Evolutionary conservation across 2,888 invertebrate species (phyloP), one percentile per base, ranked within the genome.

Genomic region (Orgyia antiqua): DNA sequence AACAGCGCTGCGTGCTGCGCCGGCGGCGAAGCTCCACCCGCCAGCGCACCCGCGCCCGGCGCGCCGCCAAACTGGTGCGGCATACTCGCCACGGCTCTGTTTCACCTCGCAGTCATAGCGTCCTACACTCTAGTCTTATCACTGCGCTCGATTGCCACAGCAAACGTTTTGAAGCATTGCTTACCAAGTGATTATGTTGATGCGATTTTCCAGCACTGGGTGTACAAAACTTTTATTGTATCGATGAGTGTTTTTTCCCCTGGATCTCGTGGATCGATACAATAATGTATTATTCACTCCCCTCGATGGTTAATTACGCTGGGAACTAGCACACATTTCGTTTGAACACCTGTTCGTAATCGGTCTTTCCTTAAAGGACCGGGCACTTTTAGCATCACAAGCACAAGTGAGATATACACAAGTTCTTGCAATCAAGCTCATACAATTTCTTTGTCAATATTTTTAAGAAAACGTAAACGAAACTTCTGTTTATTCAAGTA

Each of bases 1-100:
- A 91, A 92, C 50, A 84, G 74, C 59, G 86, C 86, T 59, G 80
- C 86, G 67, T 80, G 82, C 72, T 78, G 82, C 65, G 84, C 89
- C 62, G 89, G 90, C 78, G 90, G 91, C 72, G 91, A 90, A 42
- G 91, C 90, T 45, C 95, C 94, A 39, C 94, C 93, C 74, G 94
- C 91, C 90, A 87, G 89, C 88, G 76, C 73, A 48, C 91, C 90
- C 64, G 78, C 76, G 64, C 74, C 77, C 42, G 51, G 82, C 92
- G 53, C 79, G 64, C 93, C 93, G 84, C 93, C 93, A 86, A 92
- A 93, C 87, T 93, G 93, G 86, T 93, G 93, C 79, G 93, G 93
- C 92, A 93, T 93, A 78, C 88, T 90, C 72, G 76, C 78, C 76
- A 79, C 79, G 74, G 72, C 77, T 73, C 64, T 66, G 63, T 57